Evolutionary conservation across 2,113 vertebrate species (phyloP).

Genomic region (Harpagus bidentatus): DNA sequence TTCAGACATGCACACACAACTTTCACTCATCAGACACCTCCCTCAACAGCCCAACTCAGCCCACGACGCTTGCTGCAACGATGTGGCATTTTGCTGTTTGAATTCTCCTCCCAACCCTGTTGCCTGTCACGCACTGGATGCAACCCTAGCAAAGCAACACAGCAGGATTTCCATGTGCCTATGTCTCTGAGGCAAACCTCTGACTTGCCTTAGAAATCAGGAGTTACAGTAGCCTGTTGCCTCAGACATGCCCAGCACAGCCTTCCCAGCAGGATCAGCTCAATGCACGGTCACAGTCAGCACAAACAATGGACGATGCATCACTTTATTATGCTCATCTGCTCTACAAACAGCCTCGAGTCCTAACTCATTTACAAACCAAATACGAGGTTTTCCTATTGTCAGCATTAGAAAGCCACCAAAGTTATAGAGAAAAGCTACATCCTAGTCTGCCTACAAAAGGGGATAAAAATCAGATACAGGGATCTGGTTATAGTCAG

Average conservation of each 20-base stretch:
- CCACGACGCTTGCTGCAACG: neutral
- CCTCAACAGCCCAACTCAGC: neutral
- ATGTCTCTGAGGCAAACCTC: fast-evolving
- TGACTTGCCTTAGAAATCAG: neutral
- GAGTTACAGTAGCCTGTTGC: fast-evolving
- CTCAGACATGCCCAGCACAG: neutral
- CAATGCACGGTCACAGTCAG: neutral
- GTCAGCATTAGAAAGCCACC: neutral
- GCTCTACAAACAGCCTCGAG: neutral
- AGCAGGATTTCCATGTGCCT: fast-evolving
- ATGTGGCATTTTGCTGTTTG: fast-evolving
- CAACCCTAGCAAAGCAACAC: neutral
- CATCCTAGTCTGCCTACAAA: neutral
- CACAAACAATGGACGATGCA: neutral
- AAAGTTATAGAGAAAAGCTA: neutral
- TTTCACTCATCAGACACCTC: neutral
- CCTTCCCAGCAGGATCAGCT: neutral
- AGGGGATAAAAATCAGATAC: neutral
- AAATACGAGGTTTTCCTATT: neutral
- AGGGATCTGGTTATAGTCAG: neutral
- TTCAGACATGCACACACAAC: fast-evolving
- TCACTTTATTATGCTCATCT: neutral
- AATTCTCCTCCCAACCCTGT: neutral
- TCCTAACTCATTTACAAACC: neutral
- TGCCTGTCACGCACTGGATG: fast-evolving